Percentiles rank a stretch among this genome's conserved stretches.
Conservation (phyloP, 2,797 vertebrate species). For the Mastacembelus armatus region DNA sequence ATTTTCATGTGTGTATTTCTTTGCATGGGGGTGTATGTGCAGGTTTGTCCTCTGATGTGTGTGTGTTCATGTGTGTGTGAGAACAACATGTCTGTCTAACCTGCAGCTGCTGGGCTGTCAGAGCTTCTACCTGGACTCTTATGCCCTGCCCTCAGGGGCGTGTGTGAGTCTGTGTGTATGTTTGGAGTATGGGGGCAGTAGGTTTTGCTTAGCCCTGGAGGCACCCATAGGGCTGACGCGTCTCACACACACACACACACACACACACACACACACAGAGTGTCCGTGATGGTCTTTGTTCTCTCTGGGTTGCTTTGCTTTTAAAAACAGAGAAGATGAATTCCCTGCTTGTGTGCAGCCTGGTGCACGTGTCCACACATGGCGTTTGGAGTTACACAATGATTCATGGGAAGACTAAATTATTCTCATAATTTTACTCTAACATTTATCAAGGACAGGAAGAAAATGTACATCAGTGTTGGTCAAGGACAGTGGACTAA, state of each 20-base stretch:
- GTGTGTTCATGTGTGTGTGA: constrained; percentile 26
- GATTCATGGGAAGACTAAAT: neutral
- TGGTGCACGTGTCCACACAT: neutral
- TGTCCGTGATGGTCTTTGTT: constrained; percentile 55
- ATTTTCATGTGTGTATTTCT: constrained; percentile 50
- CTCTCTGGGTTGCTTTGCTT: constrained; percentile 49
- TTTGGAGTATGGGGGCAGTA: constrained; percentile 55
- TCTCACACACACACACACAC: constrained; percentile 23
- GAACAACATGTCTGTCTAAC: constrained; percentile 70
- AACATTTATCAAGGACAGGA: neutral
- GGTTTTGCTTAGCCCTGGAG: constrained; percentile 75
- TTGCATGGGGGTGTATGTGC: constrained; percentile 44
- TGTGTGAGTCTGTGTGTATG: constrained; percentile 55
- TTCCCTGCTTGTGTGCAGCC: neutral
- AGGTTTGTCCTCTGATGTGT: constrained; percentile 58
- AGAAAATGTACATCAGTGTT: no score
- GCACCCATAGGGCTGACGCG: constrained; percentile 63
- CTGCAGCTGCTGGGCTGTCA: constrained; percentile 79
- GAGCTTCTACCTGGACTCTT: constrained; percentile 71
- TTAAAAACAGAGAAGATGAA: constrained; percentile 38
- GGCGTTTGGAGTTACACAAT: neutral
- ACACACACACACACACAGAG: constrained; percentile 26
- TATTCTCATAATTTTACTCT: neutral
- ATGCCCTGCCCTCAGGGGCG: constrained; percentile 75
- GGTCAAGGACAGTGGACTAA: neutral